Conservation (phyloP, 2,113 vertebrate species). For the Gasterosteus nipponicus region DNA sequence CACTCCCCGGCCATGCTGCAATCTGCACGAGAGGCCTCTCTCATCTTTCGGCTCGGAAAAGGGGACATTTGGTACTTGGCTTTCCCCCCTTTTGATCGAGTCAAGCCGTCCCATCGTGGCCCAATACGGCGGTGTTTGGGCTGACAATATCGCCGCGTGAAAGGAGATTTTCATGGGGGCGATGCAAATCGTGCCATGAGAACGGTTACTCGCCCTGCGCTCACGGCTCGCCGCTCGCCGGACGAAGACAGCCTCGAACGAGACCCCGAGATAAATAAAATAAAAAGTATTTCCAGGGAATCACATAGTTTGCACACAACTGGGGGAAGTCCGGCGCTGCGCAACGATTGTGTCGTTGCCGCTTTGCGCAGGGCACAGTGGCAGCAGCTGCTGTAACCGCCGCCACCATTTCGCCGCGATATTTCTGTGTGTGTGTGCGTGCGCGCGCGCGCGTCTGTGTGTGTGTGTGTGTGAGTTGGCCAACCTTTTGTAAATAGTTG, state of each 20-base stretch:
- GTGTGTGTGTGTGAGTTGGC: slow-evolving; percentile 54
- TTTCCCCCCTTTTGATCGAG: slow-evolving; percentile 72
- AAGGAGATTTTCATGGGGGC: slow-evolving; percentile 78
- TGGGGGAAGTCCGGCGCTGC: slow-evolving; percentile 77
- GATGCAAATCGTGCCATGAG: slow-evolving; percentile 81
- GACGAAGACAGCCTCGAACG: slow-evolving; percentile 55
- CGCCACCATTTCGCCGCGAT: slow-evolving; percentile 71
- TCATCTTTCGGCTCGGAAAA: slow-evolving; percentile 73
- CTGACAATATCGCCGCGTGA: slow-evolving; percentile 78
- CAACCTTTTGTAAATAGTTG: slow-evolving; percentile 80
- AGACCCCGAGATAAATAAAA: slow-evolving; percentile 15
- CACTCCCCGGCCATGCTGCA: slow-evolving; percentile 82
- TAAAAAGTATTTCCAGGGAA: slow-evolving; percentile 57
- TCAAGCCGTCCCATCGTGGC: slow-evolving; percentile 75
- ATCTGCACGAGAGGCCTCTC: slow-evolving; percentile 61
- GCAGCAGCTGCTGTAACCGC: slow-evolving; percentile 79
- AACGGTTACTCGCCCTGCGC: slow-evolving; percentile 70
- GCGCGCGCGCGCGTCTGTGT: slow-evolving; percentile 51
- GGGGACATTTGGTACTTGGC: slow-evolving; percentile 75
- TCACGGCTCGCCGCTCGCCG: slow-evolving; percentile 56
- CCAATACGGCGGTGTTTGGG: slow-evolving; percentile 69
- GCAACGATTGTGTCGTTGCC: slow-evolving; percentile 70
- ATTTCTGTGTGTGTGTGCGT: slow-evolving; percentile 58
- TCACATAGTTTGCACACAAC: slow-evolving; percentile 72
- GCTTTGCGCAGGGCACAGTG: slow-evolving; percentile 74